Conservation (phyloP, 1,140 invertebrate genomes). For the Drosophila sulfurigaster region DNA sequence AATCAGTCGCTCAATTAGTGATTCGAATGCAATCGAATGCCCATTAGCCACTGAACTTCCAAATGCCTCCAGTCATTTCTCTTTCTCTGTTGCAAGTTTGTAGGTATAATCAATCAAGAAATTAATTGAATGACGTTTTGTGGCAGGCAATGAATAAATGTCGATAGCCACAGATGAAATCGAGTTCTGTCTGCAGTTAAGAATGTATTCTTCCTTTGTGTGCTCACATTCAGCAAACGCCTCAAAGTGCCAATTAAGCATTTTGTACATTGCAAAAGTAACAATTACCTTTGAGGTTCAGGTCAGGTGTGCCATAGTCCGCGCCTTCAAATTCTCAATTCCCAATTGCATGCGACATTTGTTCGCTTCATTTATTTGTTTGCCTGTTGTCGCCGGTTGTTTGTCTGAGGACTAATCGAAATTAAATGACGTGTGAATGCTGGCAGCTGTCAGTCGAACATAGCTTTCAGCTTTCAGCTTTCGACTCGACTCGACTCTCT, state of each 20-base stretch:
- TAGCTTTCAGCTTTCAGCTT: slow-evolving; percentile 58
- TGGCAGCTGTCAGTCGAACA: slow-evolving; percentile 74
- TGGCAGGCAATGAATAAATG: slow-evolving; percentile 13
- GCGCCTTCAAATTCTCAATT: slow-evolving; percentile 35
- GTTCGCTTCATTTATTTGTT: slow-evolving; percentile 61
- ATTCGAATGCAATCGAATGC: slow-evolving; percentile 1
- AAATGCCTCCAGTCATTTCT: background rate
- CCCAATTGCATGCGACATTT: slow-evolving; percentile 43
- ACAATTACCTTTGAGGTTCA: slow-evolving; percentile 60
- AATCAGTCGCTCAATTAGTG: slow-evolving; percentile 20
- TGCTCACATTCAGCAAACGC: slow-evolving; percentile 22
- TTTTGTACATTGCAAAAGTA: slow-evolving; percentile 67
- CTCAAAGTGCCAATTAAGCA: slow-evolving; percentile 73
- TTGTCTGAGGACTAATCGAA: slow-evolving; percentile 68
- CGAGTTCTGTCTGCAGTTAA: slow-evolving; percentile 29
- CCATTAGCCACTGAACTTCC: slow-evolving; percentile 18
- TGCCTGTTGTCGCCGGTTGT: slow-evolving; percentile 30
- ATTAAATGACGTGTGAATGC: slow-evolving; percentile 83
- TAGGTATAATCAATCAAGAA: slow-evolving; percentile 37
- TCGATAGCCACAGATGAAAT: slow-evolving; percentile 15
- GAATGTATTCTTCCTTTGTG: background rate
- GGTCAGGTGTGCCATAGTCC: slow-evolving; percentile 36
- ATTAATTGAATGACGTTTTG: slow-evolving; percentile 19
- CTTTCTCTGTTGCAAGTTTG: slow-evolving; percentile 4
- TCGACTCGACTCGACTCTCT: slow-evolving; percentile 16